Conservation (phyloP, 2,888 invertebrate genomes). For the Drosophila fungiperda region DNA sequence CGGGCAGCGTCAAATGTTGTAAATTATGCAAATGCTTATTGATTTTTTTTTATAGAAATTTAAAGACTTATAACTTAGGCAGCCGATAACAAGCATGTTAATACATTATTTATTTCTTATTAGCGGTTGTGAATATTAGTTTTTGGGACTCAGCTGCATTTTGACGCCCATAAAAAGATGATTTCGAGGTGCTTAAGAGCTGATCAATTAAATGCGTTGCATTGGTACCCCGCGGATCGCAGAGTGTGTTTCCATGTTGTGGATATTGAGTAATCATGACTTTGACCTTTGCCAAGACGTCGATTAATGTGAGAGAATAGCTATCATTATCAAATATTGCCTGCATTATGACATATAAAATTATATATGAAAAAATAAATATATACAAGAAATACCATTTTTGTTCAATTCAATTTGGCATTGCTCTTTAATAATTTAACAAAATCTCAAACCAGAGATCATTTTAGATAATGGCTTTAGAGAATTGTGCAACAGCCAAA, state of each 20-base stretch:
- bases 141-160: slow-evolving; percentile 44
- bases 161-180: slow-evolving; percentile 60
- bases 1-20: slow-evolving; percentile 56
- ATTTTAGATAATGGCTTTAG: background rate
- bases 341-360: background rate
- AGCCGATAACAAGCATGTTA: background rate
- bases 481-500: slow-evolving; percentile 1
- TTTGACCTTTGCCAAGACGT: slow-evolving; percentile 63
- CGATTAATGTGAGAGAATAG: slow-evolving; percentile 48
- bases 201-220: slow-evolving; percentile 34
- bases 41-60: slow-evolving; percentile 48
- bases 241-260: slow-evolving; percentile 3
- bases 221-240: background rate
- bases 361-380: background rate
- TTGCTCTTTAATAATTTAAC: background rate
- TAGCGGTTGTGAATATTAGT: slow-evolving; percentile 12
- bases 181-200: slow-evolving; percentile 22
- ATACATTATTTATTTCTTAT: background rate
- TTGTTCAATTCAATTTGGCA: background rate
- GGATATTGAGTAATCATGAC: slow-evolving; percentile 44
- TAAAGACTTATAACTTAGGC: slow-evolving; percentile 38
- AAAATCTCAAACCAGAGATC: background rate
- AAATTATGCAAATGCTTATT: slow-evolving; percentile 72
- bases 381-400: background rate
- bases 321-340: background rate